Evolutionary conservation across 2,113 vertebrate species (phyloP), one percentile per base, ranked within the genome.

Genomic region (Limanda limanda): DNA sequence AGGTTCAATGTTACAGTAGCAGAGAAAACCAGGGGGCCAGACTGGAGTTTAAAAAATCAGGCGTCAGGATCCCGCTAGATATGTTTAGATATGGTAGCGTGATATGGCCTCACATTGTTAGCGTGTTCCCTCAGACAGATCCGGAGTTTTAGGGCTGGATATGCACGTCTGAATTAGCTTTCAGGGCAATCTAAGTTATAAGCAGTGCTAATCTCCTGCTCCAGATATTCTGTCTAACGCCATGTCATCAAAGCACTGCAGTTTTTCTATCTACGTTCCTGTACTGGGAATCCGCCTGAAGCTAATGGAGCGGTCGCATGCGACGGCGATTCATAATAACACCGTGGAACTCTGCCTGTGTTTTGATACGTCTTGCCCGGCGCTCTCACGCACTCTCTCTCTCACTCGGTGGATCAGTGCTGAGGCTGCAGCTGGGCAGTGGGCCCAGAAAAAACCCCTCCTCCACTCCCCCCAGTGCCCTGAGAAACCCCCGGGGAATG

Each of bases 401-500:
- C 80, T 86, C 82, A 42, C 79, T 86, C 57, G 76, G 40, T 60
- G 85, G 74, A 76, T 90, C 77, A 83, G 69, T 51, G 77, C 73
- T 86, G 74, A 83, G 79, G 79, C 83, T 87, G 87, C 89, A 91
- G 90, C 89, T 88, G 90, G 89, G 84, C 90, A 87, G 64, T 20
- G 45, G 64, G 87, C 90, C 90, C 89, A 91, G 86, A 90, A 87
- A 57, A 60, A 60, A 27, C 2, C 76, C 79, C 88, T 81, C 83
- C 77, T 62, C 59, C 61, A 21, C 67, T 73, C 79, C 71, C 71
- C 76, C 69, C 71, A 71, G 80, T 88, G 86, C 85, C 84, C 86
- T 83, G 79, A 91, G 84, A 91, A 88, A 76, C 85, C 89, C 90
- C 84, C 81, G 24, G 88, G 89, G 87, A 92, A 91, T 86, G 87